A percentile compares a stretch with the other conserved stretches of the same genome.
These are phyloP conservation scores for Cisticola juncidis DNA, from an alignment of 2,113 vertebrate genomes.

Conservation along the genomic window DNA sequence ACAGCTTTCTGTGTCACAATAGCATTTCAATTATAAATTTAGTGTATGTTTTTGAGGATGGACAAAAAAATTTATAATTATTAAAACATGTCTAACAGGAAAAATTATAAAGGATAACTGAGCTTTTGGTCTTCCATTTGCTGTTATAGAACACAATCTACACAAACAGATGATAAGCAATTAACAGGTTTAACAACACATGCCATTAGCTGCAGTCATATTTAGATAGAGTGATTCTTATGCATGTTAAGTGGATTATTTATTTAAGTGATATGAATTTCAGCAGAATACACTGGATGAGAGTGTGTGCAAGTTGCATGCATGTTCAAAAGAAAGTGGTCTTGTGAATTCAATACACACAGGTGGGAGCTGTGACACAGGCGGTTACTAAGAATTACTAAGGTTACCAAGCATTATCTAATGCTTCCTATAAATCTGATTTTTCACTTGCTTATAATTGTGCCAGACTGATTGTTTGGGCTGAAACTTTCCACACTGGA, in stretches of 20 bases:
- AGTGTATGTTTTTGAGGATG: neutral
- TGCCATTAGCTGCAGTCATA: neutral
- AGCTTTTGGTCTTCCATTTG: neutral
- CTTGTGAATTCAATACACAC: neutral
- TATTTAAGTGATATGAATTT: neutral
- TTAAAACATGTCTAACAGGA: neutral
- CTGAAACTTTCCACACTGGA: neutral
- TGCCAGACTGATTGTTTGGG: neutral
- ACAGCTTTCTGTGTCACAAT: neutral
- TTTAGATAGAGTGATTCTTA: neutral
- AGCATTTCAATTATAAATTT: neutral
- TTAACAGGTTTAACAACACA: conserved; percentile 24
- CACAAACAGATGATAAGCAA: conserved; percentile 1
- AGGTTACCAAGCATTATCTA: neutral
- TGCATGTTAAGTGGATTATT: neutral
- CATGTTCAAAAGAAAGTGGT: neutral
- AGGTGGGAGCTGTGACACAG: neutral
- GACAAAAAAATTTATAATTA: neutral
- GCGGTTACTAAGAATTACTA: neutral
- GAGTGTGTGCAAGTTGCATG: neutral
- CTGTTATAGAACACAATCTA: neutral
- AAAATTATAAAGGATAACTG: neutral
- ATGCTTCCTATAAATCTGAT: neutral
- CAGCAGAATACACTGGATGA: neutral
- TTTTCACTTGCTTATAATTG: neutral